Evolutionary conservation across 2,888 invertebrate genomes (phyloP).

Genomic region (Tineola bisselliella): DNA sequence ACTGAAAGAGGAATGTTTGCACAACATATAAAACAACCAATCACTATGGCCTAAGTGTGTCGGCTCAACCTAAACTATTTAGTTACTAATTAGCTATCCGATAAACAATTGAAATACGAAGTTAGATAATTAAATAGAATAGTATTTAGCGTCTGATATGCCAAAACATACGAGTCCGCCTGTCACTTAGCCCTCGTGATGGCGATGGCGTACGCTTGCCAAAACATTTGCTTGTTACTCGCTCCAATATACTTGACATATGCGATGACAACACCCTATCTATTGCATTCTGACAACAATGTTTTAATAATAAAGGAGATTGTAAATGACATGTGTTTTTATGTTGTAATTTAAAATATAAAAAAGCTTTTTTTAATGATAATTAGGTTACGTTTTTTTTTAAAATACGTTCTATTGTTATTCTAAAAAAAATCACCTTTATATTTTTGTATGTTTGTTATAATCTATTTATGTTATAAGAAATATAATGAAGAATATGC

Average conservation of each 20-base stretch:
- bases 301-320: neutral
- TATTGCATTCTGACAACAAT: neutral
- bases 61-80: no score
- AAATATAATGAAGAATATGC: no score
- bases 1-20: no score
- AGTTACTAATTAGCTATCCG: no score
- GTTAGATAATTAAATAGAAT: neutral
- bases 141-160: neutral
- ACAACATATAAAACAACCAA: no score
- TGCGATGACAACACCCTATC: neutral
- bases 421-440: no score
- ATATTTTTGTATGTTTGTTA: no score
- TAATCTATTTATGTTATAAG: no score
- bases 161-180: neutral
- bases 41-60: no score
- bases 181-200: neutral
- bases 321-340: neutral
- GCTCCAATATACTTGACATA: neutral
- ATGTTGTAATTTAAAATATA: neutral
- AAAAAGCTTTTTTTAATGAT: no score
- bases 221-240: neutral
- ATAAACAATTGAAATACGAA: neutral
- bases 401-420: no score
- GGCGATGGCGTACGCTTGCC: neutral
- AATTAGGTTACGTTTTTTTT: no score